Evolutionary conservation across 2,113 vertebrate species (phyloP).

Genomic region (Tragelaphus imberbis): DNA sequence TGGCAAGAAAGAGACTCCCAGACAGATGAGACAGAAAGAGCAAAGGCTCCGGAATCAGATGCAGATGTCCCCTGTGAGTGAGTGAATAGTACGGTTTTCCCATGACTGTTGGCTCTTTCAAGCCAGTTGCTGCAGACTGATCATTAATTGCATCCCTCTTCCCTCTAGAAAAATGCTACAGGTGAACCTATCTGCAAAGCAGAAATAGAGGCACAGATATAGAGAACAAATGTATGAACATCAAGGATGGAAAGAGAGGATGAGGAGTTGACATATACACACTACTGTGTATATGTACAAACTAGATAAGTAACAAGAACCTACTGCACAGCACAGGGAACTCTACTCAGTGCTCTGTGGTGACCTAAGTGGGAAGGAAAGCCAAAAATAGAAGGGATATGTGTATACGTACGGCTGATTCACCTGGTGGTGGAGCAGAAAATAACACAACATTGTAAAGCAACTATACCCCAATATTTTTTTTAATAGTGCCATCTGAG

Average conservation of each 20-base stretch:
- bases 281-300: neutral
- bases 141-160: neutral
- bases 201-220: neutral
- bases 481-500: neutral
- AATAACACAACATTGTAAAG: neutral
- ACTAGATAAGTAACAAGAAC: neutral
- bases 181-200: neutral
- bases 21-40: rapidly evolving
- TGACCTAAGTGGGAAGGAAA: neutral
- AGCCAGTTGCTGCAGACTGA: neutral
- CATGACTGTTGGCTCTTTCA: too few relatives aligned
- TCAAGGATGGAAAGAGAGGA: rapidly evolving
- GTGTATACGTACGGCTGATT: rapidly evolving
- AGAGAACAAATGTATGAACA: neutral
- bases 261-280: neutral
- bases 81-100: too few relatives aligned
- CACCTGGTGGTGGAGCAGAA: neutral
- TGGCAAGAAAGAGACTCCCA: neutral
- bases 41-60: neutral
- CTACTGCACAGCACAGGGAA: neutral
- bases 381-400: neutral
- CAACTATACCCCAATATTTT: neutral
- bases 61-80: too few relatives aligned
- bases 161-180: neutral
- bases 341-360: neutral